Evolutionary conservation across 2,113 vertebrate genomes (phyloP), one percentile per base, ranked within the genome.

Genomic region (Anolis carolinensis): DNA sequence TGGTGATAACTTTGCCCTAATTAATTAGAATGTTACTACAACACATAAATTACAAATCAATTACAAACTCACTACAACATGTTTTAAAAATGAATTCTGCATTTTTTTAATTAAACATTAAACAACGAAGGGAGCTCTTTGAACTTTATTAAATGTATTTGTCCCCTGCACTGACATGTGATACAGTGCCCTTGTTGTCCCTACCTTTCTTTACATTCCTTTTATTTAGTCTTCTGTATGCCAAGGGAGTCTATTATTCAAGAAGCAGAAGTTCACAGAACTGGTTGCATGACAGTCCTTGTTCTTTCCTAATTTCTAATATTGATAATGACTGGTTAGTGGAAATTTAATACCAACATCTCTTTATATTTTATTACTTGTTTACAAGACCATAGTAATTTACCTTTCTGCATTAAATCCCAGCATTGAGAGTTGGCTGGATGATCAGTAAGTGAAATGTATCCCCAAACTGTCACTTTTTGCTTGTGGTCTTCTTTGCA

Each of bases 281-380:
- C 30, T 79, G 23, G n/a, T 80, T 39, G 21, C 55, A 30, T 63
- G 16, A 36, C 59, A 30, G 23, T 27, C 27, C 25, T 30, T 68
- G 7, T 30, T 27, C 5, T 23, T 18, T 3, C 48, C 36, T 10
- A 50, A 27, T 55, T 23, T 59, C 59, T 27, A 1, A 0, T 77
- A 36, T n/a, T 81, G 11, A 52, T 74, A 48, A 81, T 81, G 50
- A 93, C 76, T 21, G 1, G 55, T 59, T 59, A 59, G 3, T 80
- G 79, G 55, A 87, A 90, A 67, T 25, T 73, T 25, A 90, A 73
- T 81, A 50, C 0, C 39, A 23, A 0, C 14, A 55, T n/a, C 74
- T 87, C 52, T 82, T 76, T 18, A n/a, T 30, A 0, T 79, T 92
- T 72, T 14, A 84, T 0, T 79, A 2, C 82, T 87, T 80, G 13